Evolutionary conservation across 1,140 invertebrate genomes (phyloP).

Genomic region (Ditylenchus dipsaci): DNA sequence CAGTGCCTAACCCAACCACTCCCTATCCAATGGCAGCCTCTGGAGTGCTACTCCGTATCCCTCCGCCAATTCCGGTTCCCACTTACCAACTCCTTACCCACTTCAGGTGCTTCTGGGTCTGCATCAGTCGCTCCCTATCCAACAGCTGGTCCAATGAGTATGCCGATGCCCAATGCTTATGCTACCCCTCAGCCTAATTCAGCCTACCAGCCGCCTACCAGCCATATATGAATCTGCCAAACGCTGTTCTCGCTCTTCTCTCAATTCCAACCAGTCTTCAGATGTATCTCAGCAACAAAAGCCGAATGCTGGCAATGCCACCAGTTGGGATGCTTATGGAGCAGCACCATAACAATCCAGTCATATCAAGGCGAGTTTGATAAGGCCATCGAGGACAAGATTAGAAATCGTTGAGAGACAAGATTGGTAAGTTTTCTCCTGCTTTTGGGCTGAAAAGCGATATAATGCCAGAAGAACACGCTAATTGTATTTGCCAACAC

Average conservation of each 20-base stretch:
- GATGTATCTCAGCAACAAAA: slow-evolving; percentile 2
- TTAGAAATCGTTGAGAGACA: slow-evolving; percentile 80
- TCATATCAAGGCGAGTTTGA: slow-evolving; percentile 83
- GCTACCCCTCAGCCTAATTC: neutral
- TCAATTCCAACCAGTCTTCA: slow-evolving; percentile 14
- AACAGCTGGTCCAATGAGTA: slow-evolving; percentile 11
- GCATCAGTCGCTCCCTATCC: slow-evolving; percentile 5
- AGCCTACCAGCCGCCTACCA: slow-evolving; percentile 29
- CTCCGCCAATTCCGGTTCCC: slow-evolving; percentile 32
- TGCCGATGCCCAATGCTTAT: neutral
- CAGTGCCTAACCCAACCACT: slow-evolving; percentile 28
- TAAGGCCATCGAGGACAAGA: slow-evolving; percentile 92
- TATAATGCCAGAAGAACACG: too few relatives aligned
- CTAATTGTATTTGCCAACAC: too few relatives aligned
- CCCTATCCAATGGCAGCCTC: neutral
- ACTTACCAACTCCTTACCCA: slow-evolving; percentile 47
- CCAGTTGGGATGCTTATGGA: slow-evolving; percentile 6
- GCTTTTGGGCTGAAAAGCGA: too few relatives aligned
- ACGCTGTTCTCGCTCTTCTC: neutral
- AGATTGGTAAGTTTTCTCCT: slow-evolving; percentile 68
- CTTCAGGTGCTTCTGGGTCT: slow-evolving; percentile 11
- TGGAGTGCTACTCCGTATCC: slow-evolving; percentile 45
- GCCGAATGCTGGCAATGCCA: neutral
- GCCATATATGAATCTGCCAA: slow-evolving; percentile 27
- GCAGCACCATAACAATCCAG: slow-evolving; percentile 80